Evolutionary conservation across 64 coral and sea anemone species (phyloP), one percentile per base, ranked within the genome.

Genomic region (Anthopleura sola): DNA sequence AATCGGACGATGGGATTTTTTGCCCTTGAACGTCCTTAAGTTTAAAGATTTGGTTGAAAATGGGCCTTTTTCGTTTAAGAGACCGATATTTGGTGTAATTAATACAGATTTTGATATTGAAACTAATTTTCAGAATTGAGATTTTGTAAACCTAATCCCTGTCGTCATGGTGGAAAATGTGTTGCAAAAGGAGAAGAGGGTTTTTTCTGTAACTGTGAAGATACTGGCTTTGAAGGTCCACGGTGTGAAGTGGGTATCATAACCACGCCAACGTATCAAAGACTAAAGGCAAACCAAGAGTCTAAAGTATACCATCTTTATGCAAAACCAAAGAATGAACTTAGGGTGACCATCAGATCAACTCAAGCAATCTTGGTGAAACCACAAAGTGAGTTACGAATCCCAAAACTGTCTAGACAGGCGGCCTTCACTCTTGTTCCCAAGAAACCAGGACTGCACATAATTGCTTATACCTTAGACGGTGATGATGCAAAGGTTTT

Each of bases 71-170:
- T 6, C 39, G 2, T 40, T 40, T 40, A 40, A 6, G 6, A 40
- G 39, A 40, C 2, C 39, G 6, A 40, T 40, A 40, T 40, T 40
- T 40, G 39, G 6, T 40, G 6, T 6, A 40, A 40, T 40, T 40
- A 40, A 40, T 40, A 40, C 2, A 6, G 39, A 6, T 40, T 40
- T 40, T 40, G 16, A 56, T 17, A 56, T 56, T 56, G 16, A 20
- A 20, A 3, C 54, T 56, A 56, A 56, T 64, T 24, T 64, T n/a
- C 58, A 89, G 87, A 82, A n/a, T 33, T 53, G 12, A 32, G 32
- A 19, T 82, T 64, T 24, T 89, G 87, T 37, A 24, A 82, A 6
- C 87, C 87, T 36, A 89, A 89, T 53, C 87, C 87, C 29, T 89
- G 87, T 81, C 16, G 14, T 40, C 5, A 83, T 50, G 78, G 56